phyloP scores from a whole-genome alignment of 2,888 invertebrate genomes.

The Metallyticus violacea region DNA sequence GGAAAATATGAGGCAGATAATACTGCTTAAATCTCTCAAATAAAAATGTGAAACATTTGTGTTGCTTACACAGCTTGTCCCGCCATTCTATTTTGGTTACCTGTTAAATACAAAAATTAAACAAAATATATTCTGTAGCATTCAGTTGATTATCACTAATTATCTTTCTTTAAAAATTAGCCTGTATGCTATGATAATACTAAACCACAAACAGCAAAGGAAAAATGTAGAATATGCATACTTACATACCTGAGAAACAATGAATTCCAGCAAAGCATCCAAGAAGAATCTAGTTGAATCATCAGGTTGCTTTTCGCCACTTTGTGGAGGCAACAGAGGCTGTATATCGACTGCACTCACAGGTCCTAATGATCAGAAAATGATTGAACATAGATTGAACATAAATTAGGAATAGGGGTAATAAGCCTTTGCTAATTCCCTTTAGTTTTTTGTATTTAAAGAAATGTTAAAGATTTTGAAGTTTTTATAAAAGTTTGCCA shows the following conservation, averaged over 20 bases:
- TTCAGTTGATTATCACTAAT: too few species aligned
- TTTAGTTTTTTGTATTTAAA: too few species aligned
- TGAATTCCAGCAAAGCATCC: conserved; percentile 82
- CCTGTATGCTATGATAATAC: too few species aligned
- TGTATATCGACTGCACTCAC: conserved; percentile 74
- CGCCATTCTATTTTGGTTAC: conserved; percentile 89
- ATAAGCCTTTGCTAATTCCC: too few species aligned
- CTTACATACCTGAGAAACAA: conserved; percentile 74
- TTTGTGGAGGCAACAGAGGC: conserved; percentile 75
- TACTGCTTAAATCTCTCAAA: conserved; percentile 87
- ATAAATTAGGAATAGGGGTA: too few species aligned
- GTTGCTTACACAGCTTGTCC: conserved; percentile 74
- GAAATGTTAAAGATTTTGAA: too few species aligned
- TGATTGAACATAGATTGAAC: too few species aligned
- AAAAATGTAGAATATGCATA: neutral
- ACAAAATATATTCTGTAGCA: too few species aligned
- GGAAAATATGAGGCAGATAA: conserved; percentile 88
- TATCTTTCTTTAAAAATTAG: too few species aligned
- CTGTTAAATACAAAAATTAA: conserved; percentile 39
- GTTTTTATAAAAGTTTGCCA: too few species aligned
- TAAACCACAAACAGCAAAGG: too few species aligned
- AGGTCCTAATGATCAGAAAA: conserved; percentile 53
- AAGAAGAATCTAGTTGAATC: conserved; percentile 83
- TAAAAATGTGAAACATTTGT: conserved; percentile 85
- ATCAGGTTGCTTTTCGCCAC: conserved; percentile 81